Base-by-base conservation (phyloP, 2,888 invertebrate species). In the Frankliniella fusca region DNA sequence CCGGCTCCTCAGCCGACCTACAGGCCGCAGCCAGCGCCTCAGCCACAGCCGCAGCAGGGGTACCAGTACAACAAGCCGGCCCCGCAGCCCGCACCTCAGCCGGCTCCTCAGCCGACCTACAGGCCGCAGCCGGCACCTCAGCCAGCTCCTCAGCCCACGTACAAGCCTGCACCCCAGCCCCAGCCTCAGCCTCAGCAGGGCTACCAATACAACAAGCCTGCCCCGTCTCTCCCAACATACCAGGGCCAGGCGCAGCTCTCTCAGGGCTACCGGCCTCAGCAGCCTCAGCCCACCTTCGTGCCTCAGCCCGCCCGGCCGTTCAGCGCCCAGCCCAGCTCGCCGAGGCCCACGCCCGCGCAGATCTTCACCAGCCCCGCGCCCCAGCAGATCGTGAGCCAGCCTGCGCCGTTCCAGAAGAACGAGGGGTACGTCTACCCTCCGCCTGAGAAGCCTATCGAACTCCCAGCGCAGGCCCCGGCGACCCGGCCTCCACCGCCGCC, bases 341-440 rank as follows among this genome's bases (percentile, higher is more conserved):
- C 70, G 0, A 23, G 8, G 23, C 27, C 70, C 27, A 76, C 27
- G 70, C 70, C 70, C 70, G 23, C 8, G 70, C 70, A 76, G 27
- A 27, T 76, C 11, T 76, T 76, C 70, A 27, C 70, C 70, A 76
- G 70, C 70, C 23, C 27, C 23, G 70, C 27, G 9, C 70, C 70
- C 11, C 70, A 76, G 70, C 70, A 76, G 70, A 1, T 23, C n/a
- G 70, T 12, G 11, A 76, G 70, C 70, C 70, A 76, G 70, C 70
- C 70, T 9, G 70, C 70, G 70, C 70, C 70, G 2, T 76, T 76
- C 70, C 70, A 76, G 27, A 76, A 76, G 27, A 76, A 23, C 70
- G 70, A 76, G 70, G 70, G 70, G 27, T 76, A 76, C 70, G 70
- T 76, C 11, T 76, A 76, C 70, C 70, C 70, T 2, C 70, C 70